Evolutionary conservation across 1,140 invertebrate genomes (phyloP).

Genomic region (Camponotus pennsylvanicus): DNA sequence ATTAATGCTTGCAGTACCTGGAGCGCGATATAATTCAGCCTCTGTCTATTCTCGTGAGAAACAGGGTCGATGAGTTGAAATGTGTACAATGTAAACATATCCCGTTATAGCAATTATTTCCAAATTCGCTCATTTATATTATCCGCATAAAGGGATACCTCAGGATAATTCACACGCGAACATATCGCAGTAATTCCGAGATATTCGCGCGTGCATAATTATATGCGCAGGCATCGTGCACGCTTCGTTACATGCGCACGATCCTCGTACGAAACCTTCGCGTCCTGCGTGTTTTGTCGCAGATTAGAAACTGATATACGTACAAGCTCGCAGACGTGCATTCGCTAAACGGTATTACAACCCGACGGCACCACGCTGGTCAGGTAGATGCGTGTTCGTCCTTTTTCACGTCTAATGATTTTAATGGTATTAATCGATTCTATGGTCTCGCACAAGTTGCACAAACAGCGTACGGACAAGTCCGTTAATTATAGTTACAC

Average conservation of each 20-base stretch:
- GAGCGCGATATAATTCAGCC: background rate
- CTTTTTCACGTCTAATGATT: constrained; percentile 50
- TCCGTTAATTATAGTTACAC: constrained; percentile 55
- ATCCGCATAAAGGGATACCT: background rate
- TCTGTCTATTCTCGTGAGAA: constrained; percentile 1
- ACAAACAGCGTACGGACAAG: constrained; percentile 25
- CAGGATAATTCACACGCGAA: constrained; percentile 27
- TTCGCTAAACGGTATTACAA: constrained; percentile 60
- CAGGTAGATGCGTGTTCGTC: constrained; percentile 28
- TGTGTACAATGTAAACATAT: background rate
- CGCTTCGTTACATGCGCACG: constrained; percentile 44
- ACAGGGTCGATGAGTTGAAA: constrained; percentile 11
- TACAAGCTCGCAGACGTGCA: constrained; percentile 30
- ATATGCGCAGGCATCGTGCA: constrained; percentile 26
- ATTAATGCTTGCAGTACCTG: background rate
- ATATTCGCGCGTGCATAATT: constrained; percentile 43
- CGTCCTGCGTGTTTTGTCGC: constrained; percentile 49
- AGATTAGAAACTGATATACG: constrained; percentile 62
- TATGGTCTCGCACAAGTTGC: constrained; percentile 36
- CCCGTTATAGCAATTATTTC: constrained; percentile 29
- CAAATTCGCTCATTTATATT: constrained; percentile 36
- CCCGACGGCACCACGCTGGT: constrained; percentile 36
- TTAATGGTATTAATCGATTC: constrained; percentile 56
- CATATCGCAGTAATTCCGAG: constrained; percentile 30
- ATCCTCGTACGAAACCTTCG: constrained; percentile 30